Evolutionary conservation across 2,888 invertebrate species (phyloP).

Genomic region (Callosobruchus maculatus): DNA sequence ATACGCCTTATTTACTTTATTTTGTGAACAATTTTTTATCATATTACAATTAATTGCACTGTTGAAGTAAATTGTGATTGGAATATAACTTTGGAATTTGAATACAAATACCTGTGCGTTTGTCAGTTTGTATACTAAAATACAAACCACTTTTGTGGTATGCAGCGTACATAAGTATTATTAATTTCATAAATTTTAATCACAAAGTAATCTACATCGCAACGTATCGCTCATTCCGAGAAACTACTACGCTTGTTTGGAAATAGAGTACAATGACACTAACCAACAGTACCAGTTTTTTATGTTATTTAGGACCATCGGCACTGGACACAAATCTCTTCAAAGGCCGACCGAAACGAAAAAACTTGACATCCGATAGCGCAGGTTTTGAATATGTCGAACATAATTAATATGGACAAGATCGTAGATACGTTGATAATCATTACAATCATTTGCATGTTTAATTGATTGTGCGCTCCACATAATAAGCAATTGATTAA

Average conservation of each 20-base stretch:
- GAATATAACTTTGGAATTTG: no score
- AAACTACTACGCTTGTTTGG: not conserved
- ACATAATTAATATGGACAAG: not conserved
- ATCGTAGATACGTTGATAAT: not conserved
- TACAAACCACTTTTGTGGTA: no score
- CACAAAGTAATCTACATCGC: not conserved
- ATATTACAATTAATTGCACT: no score
- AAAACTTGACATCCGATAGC: no score
- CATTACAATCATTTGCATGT: not conserved
- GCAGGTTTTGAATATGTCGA: not conserved
- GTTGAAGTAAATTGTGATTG: no score
- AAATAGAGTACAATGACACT: not conserved
- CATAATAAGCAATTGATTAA: not conserved
- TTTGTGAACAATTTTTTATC: no score
- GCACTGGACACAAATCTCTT: not conserved
- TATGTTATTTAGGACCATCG: not conserved
- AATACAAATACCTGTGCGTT: no score
- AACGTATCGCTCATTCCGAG: not conserved
- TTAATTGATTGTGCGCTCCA: not conserved
- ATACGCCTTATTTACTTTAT: no score
- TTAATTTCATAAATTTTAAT: no score
- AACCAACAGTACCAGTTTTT: not conserved
- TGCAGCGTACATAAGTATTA: no score
- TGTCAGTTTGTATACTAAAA: no score
- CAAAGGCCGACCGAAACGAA: not conserved